These are phyloP conservation scores for Cranoglanis bouderius DNA, from an alignment of 2,113 vertebrate genomes.

Conservation along the genomic window DNA sequence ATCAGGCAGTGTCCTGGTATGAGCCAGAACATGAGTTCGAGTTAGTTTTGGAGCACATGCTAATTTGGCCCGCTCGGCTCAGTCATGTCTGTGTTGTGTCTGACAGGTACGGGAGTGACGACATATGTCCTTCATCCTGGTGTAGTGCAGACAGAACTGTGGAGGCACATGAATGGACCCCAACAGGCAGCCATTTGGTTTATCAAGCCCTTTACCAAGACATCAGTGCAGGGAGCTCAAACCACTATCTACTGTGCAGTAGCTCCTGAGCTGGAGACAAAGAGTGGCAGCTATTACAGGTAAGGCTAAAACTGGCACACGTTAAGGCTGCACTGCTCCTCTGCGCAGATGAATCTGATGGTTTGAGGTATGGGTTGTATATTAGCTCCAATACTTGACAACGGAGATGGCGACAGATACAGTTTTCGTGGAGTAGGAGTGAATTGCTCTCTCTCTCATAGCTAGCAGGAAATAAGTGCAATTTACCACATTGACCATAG, in stretches of 20 bases:
- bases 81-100: neutral
- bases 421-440: no score
- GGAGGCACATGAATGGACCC: conserved; percentile 65
- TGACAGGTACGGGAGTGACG: conserved; percentile 70
- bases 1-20: neutral
- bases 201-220: conserved; percentile 70
- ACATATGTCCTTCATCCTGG: conserved; percentile 75
- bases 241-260: conserved; percentile 78
- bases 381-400: no score
- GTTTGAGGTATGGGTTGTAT: no score
- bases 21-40: neutral
- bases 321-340: no score
- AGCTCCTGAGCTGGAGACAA: conserved; percentile 66
- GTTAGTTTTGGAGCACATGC: neutral
- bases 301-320: conserved; percentile 28
- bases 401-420: no score
- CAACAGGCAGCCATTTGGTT: conserved; percentile 63
- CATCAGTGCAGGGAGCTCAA: conserved; percentile 72
- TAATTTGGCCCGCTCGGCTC: neutral
- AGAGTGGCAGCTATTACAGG: conserved; percentile 78
- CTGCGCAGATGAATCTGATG: no score
- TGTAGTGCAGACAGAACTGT: conserved; percentile 73
- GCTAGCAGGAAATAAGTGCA: no score
- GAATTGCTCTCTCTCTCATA: no score
- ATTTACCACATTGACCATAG: no score